Conservation (phyloP, 2,797 vertebrate species). For the Aulostomus chinensis region DNA sequence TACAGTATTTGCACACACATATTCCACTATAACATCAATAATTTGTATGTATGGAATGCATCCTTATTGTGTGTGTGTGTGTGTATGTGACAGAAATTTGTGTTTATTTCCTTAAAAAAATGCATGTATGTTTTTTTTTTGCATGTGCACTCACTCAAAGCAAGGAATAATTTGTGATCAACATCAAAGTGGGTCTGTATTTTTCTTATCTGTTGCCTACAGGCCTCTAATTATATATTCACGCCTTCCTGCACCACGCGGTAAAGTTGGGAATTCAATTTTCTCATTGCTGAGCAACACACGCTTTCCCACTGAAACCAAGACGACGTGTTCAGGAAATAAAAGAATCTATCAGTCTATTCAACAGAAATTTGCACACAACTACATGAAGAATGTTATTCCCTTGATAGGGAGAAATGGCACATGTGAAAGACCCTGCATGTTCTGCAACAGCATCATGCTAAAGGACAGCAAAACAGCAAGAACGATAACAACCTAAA, state of each 20-base stretch:
- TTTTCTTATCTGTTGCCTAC: constrained; percentile 70
- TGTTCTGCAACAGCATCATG: no score
- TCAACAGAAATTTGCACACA: constrained; percentile 37
- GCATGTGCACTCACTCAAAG: constrained; percentile 34
- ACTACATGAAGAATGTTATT: constrained; percentile 27
- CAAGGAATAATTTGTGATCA: constrained; percentile 66
- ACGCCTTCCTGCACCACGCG: constrained; percentile 43
- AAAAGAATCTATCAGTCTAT: constrained; percentile 29
- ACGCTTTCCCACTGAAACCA: no score
- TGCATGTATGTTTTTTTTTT: background rate
- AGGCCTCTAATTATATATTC: constrained; percentile 68
- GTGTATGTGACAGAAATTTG: no score
- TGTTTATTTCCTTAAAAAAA: no score
- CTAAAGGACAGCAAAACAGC: constrained; percentile 22
- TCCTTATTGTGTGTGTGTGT: no score
- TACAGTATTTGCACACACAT: constrained; percentile 5
- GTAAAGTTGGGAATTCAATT: constrained; percentile 59
- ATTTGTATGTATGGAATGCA: background rate
- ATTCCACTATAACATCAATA: constrained; percentile 2
- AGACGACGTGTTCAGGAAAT: constrained; percentile 32
- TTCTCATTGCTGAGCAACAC: constrained; percentile 38
- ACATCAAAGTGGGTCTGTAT: constrained; percentile 73
- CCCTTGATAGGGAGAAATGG: constrained; percentile 29
- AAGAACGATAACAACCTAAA: constrained; percentile 1
- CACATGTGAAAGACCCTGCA: constrained; percentile 22